These are phyloP conservation scores for Hetaerina titia DNA, from an alignment of 2,888 invertebrate genomes.

Conservation along the genomic window DNA sequence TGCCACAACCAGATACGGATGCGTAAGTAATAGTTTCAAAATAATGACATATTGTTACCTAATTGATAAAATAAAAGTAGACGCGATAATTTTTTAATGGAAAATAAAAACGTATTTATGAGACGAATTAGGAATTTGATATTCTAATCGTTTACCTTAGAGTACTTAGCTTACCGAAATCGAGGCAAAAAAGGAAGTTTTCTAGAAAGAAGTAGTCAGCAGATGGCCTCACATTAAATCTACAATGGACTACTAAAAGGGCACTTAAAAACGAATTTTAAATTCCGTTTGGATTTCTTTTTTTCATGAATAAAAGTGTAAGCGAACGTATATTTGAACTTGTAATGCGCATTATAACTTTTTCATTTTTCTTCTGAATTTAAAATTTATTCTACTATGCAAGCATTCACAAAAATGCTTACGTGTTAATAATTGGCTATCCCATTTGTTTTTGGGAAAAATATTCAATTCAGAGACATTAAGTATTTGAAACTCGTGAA, in stretches of 20 bases:
- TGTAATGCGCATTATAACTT: background rate
- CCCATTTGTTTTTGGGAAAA: background rate
- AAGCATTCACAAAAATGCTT: background rate
- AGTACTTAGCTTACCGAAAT: too few species aligned
- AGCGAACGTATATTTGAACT: background rate
- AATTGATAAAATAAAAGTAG: too few species aligned
- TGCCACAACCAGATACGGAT: too few species aligned
- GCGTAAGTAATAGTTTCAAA: too few species aligned
- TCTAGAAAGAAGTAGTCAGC: too few species aligned
- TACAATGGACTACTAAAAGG: background rate
- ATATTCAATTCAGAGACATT: background rate
- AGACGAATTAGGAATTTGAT: too few species aligned
- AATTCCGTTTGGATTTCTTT: background rate
- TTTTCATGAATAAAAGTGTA: background rate
- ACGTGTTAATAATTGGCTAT: background rate
- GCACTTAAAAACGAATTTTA: background rate
- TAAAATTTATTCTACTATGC: background rate
- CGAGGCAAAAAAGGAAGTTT: too few species aligned
- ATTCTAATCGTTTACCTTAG: too few species aligned
- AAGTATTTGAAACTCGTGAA: background rate
- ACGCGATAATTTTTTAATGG: too few species aligned
- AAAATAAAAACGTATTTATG: too few species aligned
- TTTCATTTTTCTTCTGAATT: background rate
- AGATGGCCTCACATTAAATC: too few species aligned
- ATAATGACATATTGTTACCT: too few species aligned